These are phyloP conservation scores for Archocentrus centrarchus DNA, from an alignment of 2,113 vertebrate genomes.

Conservation along the genomic window DNA sequence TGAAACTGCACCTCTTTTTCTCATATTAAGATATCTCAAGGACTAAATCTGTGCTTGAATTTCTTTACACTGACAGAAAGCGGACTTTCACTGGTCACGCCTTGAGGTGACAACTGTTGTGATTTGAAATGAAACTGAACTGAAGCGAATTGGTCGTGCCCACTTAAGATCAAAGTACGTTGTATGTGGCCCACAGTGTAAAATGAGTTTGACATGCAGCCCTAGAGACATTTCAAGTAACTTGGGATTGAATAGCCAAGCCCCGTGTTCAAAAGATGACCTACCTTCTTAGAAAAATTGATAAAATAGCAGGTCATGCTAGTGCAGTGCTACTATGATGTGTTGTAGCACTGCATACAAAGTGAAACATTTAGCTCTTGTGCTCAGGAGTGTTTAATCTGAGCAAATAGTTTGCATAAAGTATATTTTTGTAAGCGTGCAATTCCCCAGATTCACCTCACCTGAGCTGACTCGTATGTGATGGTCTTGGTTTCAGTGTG, in stretches of 20 bases:
- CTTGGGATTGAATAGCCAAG: background rate
- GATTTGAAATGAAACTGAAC: too few relatives aligned
- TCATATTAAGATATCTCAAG: too few relatives aligned
- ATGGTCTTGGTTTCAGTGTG: conserved; percentile 98
- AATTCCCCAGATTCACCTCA: conserved; percentile 64
- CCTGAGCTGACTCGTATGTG: conserved; percentile 96
- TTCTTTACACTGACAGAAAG: too few relatives aligned
- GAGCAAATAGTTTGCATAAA: background rate
- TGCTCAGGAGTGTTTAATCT: background rate
- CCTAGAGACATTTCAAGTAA: background rate
- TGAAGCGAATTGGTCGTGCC: too few relatives aligned
- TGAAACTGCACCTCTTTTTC: too few relatives aligned
- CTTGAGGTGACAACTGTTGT: too few relatives aligned
- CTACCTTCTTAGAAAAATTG: background rate
- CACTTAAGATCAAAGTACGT: too few relatives aligned
- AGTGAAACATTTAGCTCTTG: background rate
- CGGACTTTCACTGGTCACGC: too few relatives aligned
- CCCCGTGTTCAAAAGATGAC: background rate
- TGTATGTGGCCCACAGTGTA: too few relatives aligned
- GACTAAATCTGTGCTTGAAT: too few relatives aligned
- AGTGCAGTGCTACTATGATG: background rate
- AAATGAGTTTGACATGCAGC: too few relatives aligned
- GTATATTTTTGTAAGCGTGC: background rate
- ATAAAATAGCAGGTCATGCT: background rate
- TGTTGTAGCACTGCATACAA: background rate